Conservation (phyloP, 2,797 vertebrate species). For the Macropus fuliginosus region DNA sequence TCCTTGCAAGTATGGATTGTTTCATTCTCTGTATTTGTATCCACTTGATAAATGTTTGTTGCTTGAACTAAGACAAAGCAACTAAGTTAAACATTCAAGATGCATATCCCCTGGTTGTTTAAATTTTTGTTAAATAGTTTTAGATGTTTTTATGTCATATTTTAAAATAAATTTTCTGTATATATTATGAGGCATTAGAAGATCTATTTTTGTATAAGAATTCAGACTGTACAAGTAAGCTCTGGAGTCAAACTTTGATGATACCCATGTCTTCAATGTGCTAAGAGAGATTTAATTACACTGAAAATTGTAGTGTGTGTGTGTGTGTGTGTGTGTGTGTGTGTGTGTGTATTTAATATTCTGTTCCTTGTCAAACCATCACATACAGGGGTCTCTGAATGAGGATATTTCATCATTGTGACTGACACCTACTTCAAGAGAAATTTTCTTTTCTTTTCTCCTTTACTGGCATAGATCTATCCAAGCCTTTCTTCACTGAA, state of each 20-base stretch:
- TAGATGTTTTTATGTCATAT: slow-evolving; percentile 15
- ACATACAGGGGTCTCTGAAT: background rate
- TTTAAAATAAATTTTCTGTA: slow-evolving; percentile 56
- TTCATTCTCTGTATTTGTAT: background rate
- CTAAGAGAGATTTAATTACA: slow-evolving; percentile 15
- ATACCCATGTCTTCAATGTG: slow-evolving; percentile 13
- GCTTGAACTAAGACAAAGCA: slow-evolving; percentile 32
- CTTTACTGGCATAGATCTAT: background rate
- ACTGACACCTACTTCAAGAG: background rate
- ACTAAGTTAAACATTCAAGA: slow-evolving; percentile 27
- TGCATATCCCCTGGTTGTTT: slow-evolving; percentile 32
- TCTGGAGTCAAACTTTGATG: slow-evolving; percentile 22
- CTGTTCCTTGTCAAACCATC: background rate
- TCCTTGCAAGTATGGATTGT: background rate
- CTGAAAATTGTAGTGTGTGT: background rate
- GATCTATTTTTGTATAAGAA: slow-evolving; percentile 50
- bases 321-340: background rate
- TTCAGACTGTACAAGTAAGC: slow-evolving; percentile 29
- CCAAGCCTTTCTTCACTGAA: background rate
- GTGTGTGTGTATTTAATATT: background rate
- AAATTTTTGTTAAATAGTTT: slow-evolving; percentile 59
- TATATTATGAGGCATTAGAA: slow-evolving; percentile 47
- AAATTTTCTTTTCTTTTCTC: background rate
- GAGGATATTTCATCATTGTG: background rate
- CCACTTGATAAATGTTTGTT: slow-evolving; percentile 38